Percentiles rank a stretch among this genome's conserved stretches.
Conservation (phyloP, 2,797 vertebrate genomes). For the Macroramphosus scolopax region DNA sequence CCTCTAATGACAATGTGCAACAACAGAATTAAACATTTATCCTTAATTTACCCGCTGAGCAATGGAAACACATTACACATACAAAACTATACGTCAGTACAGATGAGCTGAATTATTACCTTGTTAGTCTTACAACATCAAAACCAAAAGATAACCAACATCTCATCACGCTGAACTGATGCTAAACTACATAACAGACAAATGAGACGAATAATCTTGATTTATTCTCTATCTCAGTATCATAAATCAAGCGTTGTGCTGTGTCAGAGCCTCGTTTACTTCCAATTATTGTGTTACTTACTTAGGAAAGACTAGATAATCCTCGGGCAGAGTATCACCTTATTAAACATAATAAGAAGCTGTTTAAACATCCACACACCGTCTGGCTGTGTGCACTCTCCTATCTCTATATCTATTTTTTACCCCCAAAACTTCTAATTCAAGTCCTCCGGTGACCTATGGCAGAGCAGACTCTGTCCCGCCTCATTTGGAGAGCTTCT, state of each 20-base stretch:
- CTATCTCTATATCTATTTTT: conserved; percentile 3
- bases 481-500: conserved; percentile 12
- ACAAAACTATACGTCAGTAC: no score
- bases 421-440: conserved; percentile 15
- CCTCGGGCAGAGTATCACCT: not conserved
- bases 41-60: no score
- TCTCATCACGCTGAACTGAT: no score
- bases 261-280: not conserved
- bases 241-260: not conserved
- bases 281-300: not conserved
- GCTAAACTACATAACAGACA: no score
- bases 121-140: no score
- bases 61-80: no score
- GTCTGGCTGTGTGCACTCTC: conserved; percentile 6
- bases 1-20: no score
- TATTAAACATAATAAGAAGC: conserved; percentile 22
- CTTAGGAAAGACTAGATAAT: not conserved
- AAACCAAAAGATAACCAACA: no score
- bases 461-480: conserved; percentile 5
- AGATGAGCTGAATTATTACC: no score
- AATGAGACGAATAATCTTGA: no score
- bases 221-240: no score
- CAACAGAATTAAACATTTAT: no score
- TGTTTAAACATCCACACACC: conserved; percentile 17
- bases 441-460: conserved; percentile 11